These are phyloP conservation scores for Drosophila gaucha DNA, from an alignment of 2,888 invertebrate species.

Conservation along the genomic window DNA sequence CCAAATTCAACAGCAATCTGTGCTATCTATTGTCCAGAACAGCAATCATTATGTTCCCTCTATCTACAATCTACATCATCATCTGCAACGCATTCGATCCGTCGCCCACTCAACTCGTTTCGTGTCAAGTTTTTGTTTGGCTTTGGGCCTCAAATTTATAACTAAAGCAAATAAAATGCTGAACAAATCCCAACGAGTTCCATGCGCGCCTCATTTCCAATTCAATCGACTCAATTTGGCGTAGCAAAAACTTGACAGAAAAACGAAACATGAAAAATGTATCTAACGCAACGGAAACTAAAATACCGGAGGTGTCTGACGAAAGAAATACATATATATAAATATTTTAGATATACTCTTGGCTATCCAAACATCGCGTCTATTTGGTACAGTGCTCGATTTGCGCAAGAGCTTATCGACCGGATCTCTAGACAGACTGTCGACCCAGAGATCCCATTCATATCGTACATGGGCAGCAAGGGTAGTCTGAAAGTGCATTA, in stretches of 20 bases:
- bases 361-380: conserved; percentile 13
- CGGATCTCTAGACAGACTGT: conserved; percentile 25
- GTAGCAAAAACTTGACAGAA: conserved; percentile 16
- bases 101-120: conserved; percentile 45
- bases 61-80: neutral
- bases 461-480: neutral
- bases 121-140: conserved; percentile 25
- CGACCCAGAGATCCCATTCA: conserved; percentile 14
- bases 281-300: conserved; percentile 6
- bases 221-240: conserved; percentile 51
- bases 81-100: conserved; percentile 28
- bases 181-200: conserved; percentile 12
- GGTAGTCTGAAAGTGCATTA: neutral
- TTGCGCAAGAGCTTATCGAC: conserved; percentile 19
- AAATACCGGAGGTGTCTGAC: conserved; percentile 24
- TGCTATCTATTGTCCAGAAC: conserved; percentile 15
- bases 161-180: conserved; percentile 11
- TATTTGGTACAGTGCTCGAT: conserved; percentile 30
- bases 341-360: neutral
- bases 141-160: conserved; percentile 32
- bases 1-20: conserved; percentile 24
- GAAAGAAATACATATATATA: conserved; percentile 29
- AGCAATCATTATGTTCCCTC: conserved; percentile 8
- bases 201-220: conserved; percentile 20
- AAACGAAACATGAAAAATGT: conserved; percentile 6